Evolutionary conservation across 2,797 vertebrate species (phyloP).

Genomic region (Sebastes diploproa): DNA sequence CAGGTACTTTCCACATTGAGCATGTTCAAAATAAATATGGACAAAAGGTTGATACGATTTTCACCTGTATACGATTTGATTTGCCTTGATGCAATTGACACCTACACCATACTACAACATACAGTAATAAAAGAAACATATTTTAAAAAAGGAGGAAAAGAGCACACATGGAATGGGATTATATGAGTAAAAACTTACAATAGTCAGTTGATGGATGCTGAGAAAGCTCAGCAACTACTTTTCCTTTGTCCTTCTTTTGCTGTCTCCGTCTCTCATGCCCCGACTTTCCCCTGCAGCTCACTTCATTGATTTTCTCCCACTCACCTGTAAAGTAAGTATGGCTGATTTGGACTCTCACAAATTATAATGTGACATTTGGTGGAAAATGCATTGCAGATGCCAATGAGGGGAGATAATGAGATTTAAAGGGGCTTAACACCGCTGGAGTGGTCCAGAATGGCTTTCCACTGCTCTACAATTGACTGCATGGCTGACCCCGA

Average conservation of each 20-base stretch:
- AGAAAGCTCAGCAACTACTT: background rate
- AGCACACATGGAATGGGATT: background rate
- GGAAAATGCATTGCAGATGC: constrained; percentile 59
- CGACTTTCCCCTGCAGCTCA: constrained; percentile 8
- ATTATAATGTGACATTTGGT: constrained; percentile 72
- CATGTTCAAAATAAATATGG: background rate
- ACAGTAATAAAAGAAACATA: background rate
- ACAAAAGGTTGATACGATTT: constrained; percentile 3
- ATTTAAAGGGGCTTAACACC: constrained; percentile 62
- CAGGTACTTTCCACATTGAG: background rate
- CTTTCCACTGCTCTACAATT: constrained; percentile 54
- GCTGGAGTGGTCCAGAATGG: constrained; percentile 47
- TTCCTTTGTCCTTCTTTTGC: background rate
- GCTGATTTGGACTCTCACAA: constrained; percentile 42
- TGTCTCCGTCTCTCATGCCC: background rate
- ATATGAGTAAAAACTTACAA: background rate
- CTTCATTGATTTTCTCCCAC: constrained; percentile 40
- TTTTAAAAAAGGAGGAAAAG: background rate
- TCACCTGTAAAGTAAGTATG: constrained; percentile 32
- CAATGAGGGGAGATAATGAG: constrained; percentile 56
- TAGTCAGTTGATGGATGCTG: background rate
- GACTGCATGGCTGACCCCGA: constrained; percentile 58
- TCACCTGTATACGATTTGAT: background rate
- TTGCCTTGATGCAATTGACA: background rate
- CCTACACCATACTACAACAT: background rate